These are phyloP conservation scores for Mormyrops attenuatus DNA, from an alignment of 2,797 vertebrate genomes.

Conservation along the genomic window DNA sequence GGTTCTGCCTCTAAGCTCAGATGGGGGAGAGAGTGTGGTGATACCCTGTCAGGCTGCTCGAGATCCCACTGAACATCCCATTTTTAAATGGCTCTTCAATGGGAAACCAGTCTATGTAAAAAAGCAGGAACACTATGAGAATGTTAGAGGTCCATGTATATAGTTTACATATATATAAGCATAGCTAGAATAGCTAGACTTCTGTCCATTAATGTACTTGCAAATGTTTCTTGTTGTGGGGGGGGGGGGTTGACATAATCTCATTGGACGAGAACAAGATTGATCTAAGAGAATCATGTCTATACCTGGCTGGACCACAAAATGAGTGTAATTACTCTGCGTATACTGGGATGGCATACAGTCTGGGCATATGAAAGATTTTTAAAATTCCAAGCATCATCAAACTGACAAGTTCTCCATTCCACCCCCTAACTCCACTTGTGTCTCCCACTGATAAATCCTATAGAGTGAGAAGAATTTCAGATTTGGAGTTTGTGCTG, in stretches of 20 bases:
- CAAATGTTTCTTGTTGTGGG: constrained; percentile 27
- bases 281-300: constrained; percentile 41
- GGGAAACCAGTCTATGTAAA: constrained; percentile 69
- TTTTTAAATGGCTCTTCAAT: constrained; percentile 78
- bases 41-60: constrained; percentile 76
- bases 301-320: constrained; percentile 26
- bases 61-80: constrained; percentile 62
- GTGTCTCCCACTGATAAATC: background rate
- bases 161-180: background rate
- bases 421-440: background rate
- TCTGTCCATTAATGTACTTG: constrained; percentile 23
- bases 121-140: constrained; percentile 74
- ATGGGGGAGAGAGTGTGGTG: constrained; percentile 81
- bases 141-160: constrained; percentile 76
- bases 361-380: constrained; percentile 30
- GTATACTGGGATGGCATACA: constrained; percentile 33
- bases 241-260: constrained; percentile 35
- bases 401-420: constrained; percentile 20
- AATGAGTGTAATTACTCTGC: constrained; percentile 26
- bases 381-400: constrained; percentile 28
- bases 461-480: background rate
- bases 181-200: constrained; percentile 26
- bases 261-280: constrained; percentile 36
- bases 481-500: background rate
- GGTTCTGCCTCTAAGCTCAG: constrained; percentile 67